A percentile compares a stretch with the other conserved stretches of the same genome.
Conservation (phyloP, 2,797 vertebrate species). For the Chrysocyon brachyurus region DNA sequence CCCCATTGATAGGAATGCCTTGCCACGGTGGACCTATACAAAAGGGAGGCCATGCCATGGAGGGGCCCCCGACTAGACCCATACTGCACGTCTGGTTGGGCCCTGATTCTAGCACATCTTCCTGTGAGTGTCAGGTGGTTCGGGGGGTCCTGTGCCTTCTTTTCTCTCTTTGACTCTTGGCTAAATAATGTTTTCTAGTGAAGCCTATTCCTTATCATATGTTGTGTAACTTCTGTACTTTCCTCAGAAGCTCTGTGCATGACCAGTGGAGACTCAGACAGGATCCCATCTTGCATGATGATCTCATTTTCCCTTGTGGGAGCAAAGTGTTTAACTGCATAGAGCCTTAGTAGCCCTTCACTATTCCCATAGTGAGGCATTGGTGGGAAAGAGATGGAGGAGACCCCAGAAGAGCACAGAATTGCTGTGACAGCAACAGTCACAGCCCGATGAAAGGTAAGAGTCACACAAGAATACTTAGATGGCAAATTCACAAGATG, state of each 20-base stretch:
- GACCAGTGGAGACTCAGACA: not conserved
- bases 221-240: not conserved
- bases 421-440: not conserved
- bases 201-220: not conserved
- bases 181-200: not conserved
- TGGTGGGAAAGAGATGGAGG: not conserved
- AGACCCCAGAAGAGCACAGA: too few species aligned
- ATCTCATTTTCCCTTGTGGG: not conserved
- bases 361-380: not conserved
- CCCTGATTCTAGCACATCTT: not conserved
- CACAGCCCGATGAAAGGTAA: not conserved
- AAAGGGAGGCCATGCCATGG: not conserved
- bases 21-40: not conserved
- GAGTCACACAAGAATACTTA: too few species aligned
- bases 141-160: not conserved
- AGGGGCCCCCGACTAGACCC: not conserved
- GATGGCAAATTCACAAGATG: not conserved
- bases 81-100: rapidly evolving
- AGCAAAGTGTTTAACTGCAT: not conserved
- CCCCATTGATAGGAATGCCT: not conserved
- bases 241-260: not conserved
- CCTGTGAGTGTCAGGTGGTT: not conserved
- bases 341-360: too few species aligned
- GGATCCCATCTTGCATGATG: too few species aligned
- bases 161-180: not conserved